Conservation (phyloP, 2,113 vertebrate species). For the Sialia sialis region DNA sequence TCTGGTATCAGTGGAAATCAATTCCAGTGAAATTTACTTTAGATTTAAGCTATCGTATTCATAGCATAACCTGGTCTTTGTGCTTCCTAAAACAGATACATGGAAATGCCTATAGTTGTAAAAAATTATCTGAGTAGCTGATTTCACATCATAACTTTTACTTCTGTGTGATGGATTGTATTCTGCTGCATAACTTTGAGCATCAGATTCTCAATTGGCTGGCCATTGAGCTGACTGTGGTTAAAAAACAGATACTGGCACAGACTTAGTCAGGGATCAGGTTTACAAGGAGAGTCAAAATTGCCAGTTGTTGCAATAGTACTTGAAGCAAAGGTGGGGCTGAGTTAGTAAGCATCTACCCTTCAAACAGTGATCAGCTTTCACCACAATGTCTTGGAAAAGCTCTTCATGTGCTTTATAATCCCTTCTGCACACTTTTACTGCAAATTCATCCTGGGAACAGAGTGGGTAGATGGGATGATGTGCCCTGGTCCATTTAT, state of each 20-base stretch:
- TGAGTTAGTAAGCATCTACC: neutral
- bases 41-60: neutral
- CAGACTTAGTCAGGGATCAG: neutral
- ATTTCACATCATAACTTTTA: neutral
- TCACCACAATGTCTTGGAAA: neutral
- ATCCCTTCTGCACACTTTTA: neutral
- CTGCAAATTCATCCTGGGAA: neutral
- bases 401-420: neutral
- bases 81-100: neutral
- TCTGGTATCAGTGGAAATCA: neutral
- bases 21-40: neutral
- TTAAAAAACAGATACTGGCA: neutral
- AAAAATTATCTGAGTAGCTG: neutral
- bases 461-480: neutral
- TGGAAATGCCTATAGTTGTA: neutral
- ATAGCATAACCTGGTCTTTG: neutral
- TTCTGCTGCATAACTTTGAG: neutral
- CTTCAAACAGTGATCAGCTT: neutral
- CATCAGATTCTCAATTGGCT: neutral
- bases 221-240: neutral
- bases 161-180: neutral
- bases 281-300: neutral
- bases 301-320: neutral
- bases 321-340: neutral
- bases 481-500: neutral